phyloP scores from a whole-genome alignment of 2,888 invertebrate species.

The Thyatira batis region DNA sequence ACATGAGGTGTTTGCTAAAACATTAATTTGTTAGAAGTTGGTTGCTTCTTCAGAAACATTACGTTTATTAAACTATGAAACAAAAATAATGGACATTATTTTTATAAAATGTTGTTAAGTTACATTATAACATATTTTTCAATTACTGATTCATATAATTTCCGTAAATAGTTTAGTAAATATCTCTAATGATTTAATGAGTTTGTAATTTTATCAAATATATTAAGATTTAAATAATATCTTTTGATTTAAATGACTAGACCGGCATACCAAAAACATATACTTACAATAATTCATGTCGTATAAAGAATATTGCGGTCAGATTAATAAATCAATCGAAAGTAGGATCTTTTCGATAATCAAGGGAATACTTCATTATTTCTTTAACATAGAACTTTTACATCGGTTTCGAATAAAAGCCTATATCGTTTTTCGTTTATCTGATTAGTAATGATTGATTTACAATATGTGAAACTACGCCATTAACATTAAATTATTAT shows the following conservation, averaged over 20 bases:
- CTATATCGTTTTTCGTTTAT: neutral
- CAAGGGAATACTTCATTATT: neutral
- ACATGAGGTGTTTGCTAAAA: neutral
- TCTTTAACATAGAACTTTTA: neutral
- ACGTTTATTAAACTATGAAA: too few relatives aligned
- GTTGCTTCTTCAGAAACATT: too few relatives aligned
- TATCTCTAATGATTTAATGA: neutral
- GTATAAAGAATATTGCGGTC: neutral
- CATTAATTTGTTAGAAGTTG: neutral
- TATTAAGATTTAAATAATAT: neutral
- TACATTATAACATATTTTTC: neutral
- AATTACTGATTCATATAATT: neutral
- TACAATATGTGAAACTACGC: neutral
- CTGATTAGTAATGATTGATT: neutral
- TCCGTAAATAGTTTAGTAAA: neutral
- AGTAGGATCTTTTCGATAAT: neutral
- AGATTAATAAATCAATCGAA: neutral
- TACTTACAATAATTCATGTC: neutral
- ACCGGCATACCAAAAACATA: neutral
- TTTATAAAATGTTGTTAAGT: too few relatives aligned
- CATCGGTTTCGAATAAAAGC: neutral
- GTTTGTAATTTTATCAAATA: neutral
- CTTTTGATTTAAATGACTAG: neutral
- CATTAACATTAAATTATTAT: neutral
- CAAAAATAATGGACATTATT: too few relatives aligned